Base-by-base conservation (phyloP, 2,888 invertebrate genomes). In the Sarcophaga carnaria region DNA sequence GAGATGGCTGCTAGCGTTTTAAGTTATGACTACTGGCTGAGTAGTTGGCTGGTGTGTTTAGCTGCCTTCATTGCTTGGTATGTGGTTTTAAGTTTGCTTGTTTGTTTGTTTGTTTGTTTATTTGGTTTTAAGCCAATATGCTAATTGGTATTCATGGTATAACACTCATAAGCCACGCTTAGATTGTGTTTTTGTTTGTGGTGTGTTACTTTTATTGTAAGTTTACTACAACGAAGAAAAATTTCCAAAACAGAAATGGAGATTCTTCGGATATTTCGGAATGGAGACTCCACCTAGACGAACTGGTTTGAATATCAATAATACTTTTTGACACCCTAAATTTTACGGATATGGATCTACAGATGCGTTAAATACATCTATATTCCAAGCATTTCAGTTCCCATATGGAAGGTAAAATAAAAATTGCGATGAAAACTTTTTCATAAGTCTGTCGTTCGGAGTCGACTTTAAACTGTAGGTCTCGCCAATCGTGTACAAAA, bases 71-170 rank as follows among this genome's bases (percentile, higher is more conserved):
- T 10, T 64, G 64, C 17, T 3, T 54, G 54, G 54, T 54, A 54
- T 54, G 54, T 54, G 54, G 54, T 14, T 54, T 54, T 54, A 22
- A 22, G 22, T 22, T 22, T 22, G 1, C 22, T 22, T 22, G 22
- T 22, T 22, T 22, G 22, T 20, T 11, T 4, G 14, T 17, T 54
- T 14, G 12, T 25, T 67, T 67, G 67, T 47, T 17, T 45, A n/a
- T 67, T 67, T 67, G 14, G 4, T 17, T 14, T 4, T 64, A 27
- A 66, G 66, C 37, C 66, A 67, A 45, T 67, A 67, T 67, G 67
- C 67, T 67, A 67, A 67, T 67, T 67, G 45, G 67, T 67, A 47
- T 67, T 47, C 67, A 67, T n/a, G 45, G 45, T 47, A 45, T 45
- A n/a, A n/a, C 22, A 47, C n/a, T 47, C 45, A 45, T 54, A 54